Evolutionary conservation across 2,888 invertebrate genomes (phyloP).

Genomic region (Idaea dimidiata): DNA sequence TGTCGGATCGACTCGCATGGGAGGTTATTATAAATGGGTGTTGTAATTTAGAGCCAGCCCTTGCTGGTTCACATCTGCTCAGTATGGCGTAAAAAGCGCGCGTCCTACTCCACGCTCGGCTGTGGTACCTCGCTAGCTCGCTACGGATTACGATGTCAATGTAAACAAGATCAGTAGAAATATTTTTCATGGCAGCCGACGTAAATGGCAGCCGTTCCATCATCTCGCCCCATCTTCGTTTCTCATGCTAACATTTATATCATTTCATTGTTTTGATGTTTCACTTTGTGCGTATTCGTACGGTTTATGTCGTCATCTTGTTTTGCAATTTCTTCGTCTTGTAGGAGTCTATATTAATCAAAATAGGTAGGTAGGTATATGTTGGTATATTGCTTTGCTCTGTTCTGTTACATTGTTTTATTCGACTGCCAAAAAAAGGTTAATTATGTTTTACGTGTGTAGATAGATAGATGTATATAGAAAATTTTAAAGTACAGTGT

Average conservation of each 20-base stretch:
- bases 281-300: conserved; percentile 23
- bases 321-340: conserved; percentile 6
- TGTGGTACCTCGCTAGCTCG: conserved; percentile 29
- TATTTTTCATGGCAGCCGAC: conserved; percentile 63
- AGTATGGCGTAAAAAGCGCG: conserved; percentile 51
- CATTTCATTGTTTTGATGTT: conserved; percentile 64
- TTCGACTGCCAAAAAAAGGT: too few relatives aligned
- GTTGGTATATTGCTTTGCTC: background rate
- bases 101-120: conserved; percentile 30
- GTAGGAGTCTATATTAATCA: conserved; percentile 2
- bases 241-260: conserved; percentile 63
- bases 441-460: too few relatives aligned
- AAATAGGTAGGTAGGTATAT: background rate
- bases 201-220: conserved; percentile 63
- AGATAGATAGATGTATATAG: too few relatives aligned
- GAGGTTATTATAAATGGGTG: conserved; percentile 19
- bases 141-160: conserved; percentile 64
- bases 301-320: conserved; percentile 8
- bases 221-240: conserved; percentile 60
- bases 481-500: too few relatives aligned
- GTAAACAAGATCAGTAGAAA: conserved; percentile 69
- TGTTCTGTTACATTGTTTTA: background rate
- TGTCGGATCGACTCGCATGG: conserved; percentile 10
- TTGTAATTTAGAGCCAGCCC: conserved; percentile 37
- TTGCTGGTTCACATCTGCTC: conserved; percentile 48